Conservation (phyloP, 2,888 invertebrate species). For the Blera fallax region DNA sequence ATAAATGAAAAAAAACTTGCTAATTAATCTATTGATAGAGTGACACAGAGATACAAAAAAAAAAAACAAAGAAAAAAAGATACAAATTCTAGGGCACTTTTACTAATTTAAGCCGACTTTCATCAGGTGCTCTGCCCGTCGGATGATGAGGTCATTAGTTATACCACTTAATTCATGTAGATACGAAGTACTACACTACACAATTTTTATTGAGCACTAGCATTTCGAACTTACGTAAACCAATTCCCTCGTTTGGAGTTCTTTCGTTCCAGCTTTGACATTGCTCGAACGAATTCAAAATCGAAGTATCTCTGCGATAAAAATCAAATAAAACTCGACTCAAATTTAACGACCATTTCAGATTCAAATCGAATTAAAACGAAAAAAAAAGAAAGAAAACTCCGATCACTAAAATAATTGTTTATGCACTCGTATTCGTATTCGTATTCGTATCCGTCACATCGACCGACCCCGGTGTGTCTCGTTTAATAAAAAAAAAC, state of each 20-base stretch:
- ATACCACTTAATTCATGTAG: not conserved
- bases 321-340: too few relatives aligned
- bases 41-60: slow-evolving; percentile 16
- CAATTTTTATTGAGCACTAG: not conserved
- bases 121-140: slow-evolving; percentile 7
- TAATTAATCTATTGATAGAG: slow-evolving; percentile 42
- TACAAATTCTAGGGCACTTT: slow-evolving; percentile 17
- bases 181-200: not conserved
- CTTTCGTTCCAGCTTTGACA: slow-evolving; percentile 74
- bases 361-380: slow-evolving; percentile 8
- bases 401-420: not conserved
- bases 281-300: slow-evolving; percentile 34
- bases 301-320: not conserved
- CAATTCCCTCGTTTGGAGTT: slow-evolving; percentile 80
- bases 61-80: not conserved
- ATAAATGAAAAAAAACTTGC: slow-evolving; percentile 15
- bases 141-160: slow-evolving; percentile 40
- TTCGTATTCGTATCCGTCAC: slow-evolving; percentile 9
- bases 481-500: slow-evolving; percentile 8
- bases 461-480: slow-evolving; percentile 37
- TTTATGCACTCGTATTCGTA: not conserved
- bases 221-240: slow-evolving; percentile 80
- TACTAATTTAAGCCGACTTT: slow-evolving; percentile 22
- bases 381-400: not conserved
- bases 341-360: not conserved